Base-by-base conservation (phyloP, 2,888 invertebrate species). In the Acrobasis repandana region DNA sequence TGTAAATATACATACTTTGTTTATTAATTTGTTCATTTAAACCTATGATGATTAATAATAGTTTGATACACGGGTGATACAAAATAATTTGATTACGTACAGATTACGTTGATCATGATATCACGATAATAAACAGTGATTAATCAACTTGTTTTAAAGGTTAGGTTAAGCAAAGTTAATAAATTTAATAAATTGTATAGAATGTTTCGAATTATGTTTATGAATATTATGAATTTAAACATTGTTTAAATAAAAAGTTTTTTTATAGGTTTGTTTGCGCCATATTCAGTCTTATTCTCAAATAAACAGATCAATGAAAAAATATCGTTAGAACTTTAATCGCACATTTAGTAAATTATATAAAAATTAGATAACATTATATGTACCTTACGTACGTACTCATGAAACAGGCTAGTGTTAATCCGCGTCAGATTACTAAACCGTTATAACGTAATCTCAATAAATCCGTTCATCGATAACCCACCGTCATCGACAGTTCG, bases 401-500 rank as follows among this genome's bases (percentile, higher is more conserved):
- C 2, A 28, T 28, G 8, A 28, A 28, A 28, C 8, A 5, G 28
- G 28, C 28, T 28, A 20, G 20, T 20, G 20, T 20, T 20, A 20
- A 20, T 28, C 6, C 28, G 8, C 28, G 4, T 28, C 28, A 28
- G 28, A 28, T 28, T 28, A 28, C 6, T 2, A 28, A 28, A 28
- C 28, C 28, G 1, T 14, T 43, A 14, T 43, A 14, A 2, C 43
- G 43, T 43, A n/a, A 43, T 43, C n/a, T 34, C 52, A 47, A 50
- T 18, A 33, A 61, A 56, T 34, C 46, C 18, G 36, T 75, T 75
- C 77, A 85, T 90, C 85, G 83, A 85, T 83, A 86, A 72, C 70
- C 71, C 63, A 73, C 78, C 77, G 82, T 83, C 83, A 85, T 85
- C 82, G 84, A 82, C 79, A 75, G 69, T 70, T 69, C 76, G 75